A percentile compares a stretch with the other conserved stretches of the same genome.
Evolutionary conservation across 2,113 vertebrate species (phyloP).

Genomic region (Chinchilla lanigera): DNA sequence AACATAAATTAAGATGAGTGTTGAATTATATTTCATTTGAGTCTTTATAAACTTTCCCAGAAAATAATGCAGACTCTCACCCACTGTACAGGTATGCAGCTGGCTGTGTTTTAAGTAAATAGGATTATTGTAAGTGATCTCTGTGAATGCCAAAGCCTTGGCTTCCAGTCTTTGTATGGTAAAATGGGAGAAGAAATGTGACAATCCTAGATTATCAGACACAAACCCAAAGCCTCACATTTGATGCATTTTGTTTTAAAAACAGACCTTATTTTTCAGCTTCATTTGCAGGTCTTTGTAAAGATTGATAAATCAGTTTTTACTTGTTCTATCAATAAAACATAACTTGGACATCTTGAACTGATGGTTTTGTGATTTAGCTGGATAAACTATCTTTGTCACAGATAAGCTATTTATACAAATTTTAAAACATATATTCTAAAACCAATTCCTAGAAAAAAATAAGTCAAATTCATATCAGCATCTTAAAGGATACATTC

Average conservation of each 20-base stretch:
- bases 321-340: conserved; percentile 96
- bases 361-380: conserved; percentile 97
- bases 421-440: conserved; percentile 96
- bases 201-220: conserved; percentile 86
- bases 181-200: conserved; percentile 85
- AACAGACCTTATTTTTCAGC: conserved; percentile 92
- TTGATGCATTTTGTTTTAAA: conserved; percentile 89
- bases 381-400: conserved; percentile 99
- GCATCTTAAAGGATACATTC: conserved; percentile 95
- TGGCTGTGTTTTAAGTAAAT: conserved; percentile 84
- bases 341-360: conserved; percentile 97
- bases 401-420: conserved; percentile 99
- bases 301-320: conserved; percentile 93
- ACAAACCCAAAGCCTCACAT: conserved; percentile 90
- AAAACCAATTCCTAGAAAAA: conserved; percentile 72
- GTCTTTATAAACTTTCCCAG: conserved; percentile 52
- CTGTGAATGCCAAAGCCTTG: conserved; percentile 88
- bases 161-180: conserved; percentile 86
- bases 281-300: conserved; percentile 95
- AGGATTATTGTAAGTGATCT: conserved; percentile 89
- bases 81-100: conserved; percentile 88
- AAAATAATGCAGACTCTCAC: conserved; percentile 85
- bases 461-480: conserved; percentile 54
- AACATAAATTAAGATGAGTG: background rate
- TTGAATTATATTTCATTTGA: conserved; percentile 20